Evolutionary conservation across 2,797 vertebrate genomes (phyloP).

Genomic region (Luscinia luscinia): DNA sequence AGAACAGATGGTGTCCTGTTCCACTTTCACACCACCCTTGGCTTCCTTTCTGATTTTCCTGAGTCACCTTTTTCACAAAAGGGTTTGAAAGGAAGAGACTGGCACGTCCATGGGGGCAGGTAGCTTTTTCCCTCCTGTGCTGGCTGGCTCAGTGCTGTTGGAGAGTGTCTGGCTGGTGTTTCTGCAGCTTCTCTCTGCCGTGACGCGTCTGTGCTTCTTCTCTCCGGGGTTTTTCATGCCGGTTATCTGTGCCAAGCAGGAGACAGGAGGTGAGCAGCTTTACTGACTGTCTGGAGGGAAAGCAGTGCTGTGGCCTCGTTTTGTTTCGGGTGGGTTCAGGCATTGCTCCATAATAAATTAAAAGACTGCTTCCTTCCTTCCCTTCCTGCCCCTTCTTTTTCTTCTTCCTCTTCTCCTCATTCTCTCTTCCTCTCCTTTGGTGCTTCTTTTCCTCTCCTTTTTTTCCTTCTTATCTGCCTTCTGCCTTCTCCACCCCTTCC

Average conservation of each 20-base stretch:
- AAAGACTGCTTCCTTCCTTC: not conserved
- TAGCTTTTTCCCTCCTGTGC: not conserved
- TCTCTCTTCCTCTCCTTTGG: fast-evolving
- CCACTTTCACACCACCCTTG: not conserved
- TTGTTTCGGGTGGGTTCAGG: not conserved
- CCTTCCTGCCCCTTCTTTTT: not conserved
- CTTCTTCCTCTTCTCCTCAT: not conserved
- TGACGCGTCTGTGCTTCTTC: not conserved
- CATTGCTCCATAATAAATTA: not conserved
- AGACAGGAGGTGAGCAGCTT: not conserved
- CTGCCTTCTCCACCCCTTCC: not conserved
- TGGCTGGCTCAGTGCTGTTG: not conserved
- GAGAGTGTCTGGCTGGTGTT: not conserved
- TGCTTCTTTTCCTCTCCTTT: not conserved
- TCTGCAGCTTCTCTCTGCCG: not conserved
- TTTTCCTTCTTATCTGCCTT: not conserved
- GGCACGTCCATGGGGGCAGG: fast-evolving
- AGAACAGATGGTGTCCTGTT: not conserved
- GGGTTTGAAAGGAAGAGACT: not conserved
- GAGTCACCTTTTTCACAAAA: not conserved
- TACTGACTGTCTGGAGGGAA: not conserved
- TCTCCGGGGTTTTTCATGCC: not conserved
- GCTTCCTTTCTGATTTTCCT: not conserved
- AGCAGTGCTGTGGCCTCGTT: not conserved
- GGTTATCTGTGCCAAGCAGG: not conserved